A percentile compares a stretch with the other conserved stretches of the same genome.
Conservation (phyloP, 2,797 vertebrate species). For the Mus caroli region DNA sequence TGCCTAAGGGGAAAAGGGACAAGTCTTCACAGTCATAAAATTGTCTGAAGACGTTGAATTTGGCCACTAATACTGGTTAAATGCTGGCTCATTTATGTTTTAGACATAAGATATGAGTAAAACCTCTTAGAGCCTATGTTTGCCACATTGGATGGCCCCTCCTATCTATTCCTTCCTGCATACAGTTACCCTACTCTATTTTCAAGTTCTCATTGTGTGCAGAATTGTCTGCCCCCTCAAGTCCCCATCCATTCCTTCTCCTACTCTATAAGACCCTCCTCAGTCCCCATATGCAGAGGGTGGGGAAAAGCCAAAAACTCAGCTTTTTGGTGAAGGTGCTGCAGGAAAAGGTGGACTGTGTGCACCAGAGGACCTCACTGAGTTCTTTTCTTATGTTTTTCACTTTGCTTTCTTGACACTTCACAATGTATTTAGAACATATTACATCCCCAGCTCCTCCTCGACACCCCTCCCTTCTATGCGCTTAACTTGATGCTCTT, state of each 20-base stretch:
- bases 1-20: not conserved
- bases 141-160: not conserved
- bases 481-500: not conserved
- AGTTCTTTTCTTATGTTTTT: conserved; percentile 13
- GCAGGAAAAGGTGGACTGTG: conserved; percentile 56
- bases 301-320: conserved; percentile 15
- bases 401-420: not conserved
- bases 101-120: not conserved
- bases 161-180: not conserved
- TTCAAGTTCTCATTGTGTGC: not conserved
- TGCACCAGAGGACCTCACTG: conserved; percentile 73
- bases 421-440: not conserved
- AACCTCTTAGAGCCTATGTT: not conserved
- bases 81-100: not conserved
- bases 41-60: conserved; percentile 4
- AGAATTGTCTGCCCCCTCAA: not conserved
- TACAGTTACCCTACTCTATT: not conserved
- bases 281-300: not conserved
- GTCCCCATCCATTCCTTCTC: not conserved
- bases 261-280: not conserved
- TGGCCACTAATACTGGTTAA: not conserved
- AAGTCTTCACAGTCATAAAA: not conserved
- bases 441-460: not conserved
- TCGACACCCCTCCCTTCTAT: too few relatives aligned
- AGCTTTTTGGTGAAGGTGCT: conserved; percentile 55